phyloP scores from a whole-genome alignment of 2,797 vertebrate genomes.

The Liparis tanakae region DNA sequence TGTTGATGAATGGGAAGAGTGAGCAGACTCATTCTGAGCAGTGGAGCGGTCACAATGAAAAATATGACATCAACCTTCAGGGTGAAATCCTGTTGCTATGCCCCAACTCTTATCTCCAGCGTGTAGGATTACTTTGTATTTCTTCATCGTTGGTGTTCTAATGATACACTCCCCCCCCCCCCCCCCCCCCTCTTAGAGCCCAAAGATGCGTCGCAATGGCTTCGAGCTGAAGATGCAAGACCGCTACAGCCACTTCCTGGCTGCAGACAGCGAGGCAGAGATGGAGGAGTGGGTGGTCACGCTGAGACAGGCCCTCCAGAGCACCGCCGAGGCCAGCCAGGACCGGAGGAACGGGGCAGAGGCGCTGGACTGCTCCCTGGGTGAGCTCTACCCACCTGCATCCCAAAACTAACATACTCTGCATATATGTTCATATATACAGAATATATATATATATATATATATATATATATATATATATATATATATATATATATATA shows the following conservation, averaged over 20 bases:
- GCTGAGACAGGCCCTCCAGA: slow-evolving; percentile 93
- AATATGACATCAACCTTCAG: background rate
- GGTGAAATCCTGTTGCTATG: background rate
- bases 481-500: background rate
- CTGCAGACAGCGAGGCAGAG: slow-evolving; percentile 94
- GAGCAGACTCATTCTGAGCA: slow-evolving; percentile 5
- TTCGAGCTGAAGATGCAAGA: slow-evolving; percentile 98
- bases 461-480: background rate
- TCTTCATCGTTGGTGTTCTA: background rate
- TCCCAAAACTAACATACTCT: background rate
- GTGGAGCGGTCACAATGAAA: background rate
- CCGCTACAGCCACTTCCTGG: slow-evolving; percentile 95
- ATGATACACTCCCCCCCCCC: background rate
- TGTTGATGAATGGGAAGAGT: slow-evolving; percentile 25
- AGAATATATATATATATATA: background rate
- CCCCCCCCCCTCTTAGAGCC: slow-evolving; percentile 80
- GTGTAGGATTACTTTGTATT: background rate
- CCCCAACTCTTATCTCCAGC: background rate
- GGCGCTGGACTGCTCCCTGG: slow-evolving; percentile 80
- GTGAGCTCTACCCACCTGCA: slow-evolving; percentile 54
- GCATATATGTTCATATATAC: too few relatives aligned
- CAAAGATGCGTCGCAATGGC: slow-evolving; percentile 92
- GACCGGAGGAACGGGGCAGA: slow-evolving; percentile 90
- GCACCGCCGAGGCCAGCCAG: slow-evolving; percentile 85
- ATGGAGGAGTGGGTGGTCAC: slow-evolving; percentile 97